Evolutionary conservation across 2,797 vertebrate genomes (phyloP).

Genomic region (Danionella dracula): DNA sequence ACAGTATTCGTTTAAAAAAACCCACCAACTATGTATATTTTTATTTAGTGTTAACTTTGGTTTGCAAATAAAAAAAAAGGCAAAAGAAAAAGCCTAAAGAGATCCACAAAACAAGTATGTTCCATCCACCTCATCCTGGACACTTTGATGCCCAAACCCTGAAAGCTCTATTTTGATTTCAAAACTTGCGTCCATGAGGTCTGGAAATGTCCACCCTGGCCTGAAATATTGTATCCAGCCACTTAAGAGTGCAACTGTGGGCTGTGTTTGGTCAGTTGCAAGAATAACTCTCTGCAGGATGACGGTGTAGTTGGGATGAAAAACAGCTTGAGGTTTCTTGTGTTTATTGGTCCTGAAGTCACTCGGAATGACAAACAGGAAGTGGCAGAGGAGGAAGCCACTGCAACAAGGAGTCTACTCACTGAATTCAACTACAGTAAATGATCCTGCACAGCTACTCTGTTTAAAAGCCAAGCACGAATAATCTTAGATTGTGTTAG

Average conservation of each 20-base stretch:
- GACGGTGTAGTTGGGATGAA: neutral
- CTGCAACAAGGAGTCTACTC: conserved; percentile 9
- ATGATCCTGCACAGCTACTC: too few relatives aligned
- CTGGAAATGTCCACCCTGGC: conserved; percentile 26
- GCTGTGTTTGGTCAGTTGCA: conserved; percentile 1
- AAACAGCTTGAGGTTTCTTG: conserved; percentile 18
- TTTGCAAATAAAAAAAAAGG: neutral
- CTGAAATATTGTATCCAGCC: conserved; percentile 18
- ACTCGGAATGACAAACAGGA: conserved; percentile 34
- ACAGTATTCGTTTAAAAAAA: too few relatives aligned
- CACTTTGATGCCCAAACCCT: neutral
- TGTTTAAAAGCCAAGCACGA: neutral
- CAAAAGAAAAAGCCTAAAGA: neutral
- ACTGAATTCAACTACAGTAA: neutral
- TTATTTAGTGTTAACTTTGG: too few relatives aligned
- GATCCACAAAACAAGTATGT: neutral
- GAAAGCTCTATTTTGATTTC: conserved; percentile 25
- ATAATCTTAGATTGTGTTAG: too few relatives aligned
- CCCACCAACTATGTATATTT: too few relatives aligned
- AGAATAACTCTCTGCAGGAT: conserved; percentile 31
- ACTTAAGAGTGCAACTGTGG: conserved; percentile 25
- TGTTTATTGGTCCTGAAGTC: conserved; percentile 26
- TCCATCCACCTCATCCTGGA: neutral
- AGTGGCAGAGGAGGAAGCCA: conserved; percentile 3
- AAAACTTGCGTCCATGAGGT: conserved; percentile 27